Evolutionary conservation across 2,888 invertebrate genomes (phyloP), one percentile per base, ranked within the genome.

Genomic region (Aspidiotus destructor): DNA sequence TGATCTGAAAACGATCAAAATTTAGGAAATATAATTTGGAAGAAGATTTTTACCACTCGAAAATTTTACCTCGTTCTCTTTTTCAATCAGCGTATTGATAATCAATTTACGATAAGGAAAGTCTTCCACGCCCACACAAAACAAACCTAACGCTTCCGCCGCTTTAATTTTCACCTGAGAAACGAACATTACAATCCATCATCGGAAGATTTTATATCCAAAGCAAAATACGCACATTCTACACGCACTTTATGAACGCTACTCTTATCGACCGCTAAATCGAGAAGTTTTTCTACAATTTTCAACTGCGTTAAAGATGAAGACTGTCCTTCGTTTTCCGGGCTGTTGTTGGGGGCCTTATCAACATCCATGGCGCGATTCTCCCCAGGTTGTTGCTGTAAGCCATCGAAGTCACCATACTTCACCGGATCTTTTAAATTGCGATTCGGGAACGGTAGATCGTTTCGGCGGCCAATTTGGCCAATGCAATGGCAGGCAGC

Each of bases 91-190:
- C 70, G 86, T 87, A 72, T 87, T 83, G 15, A 91, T 82, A 71
- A 90, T 85, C 70, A 85, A 82, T 74, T 84, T 83, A 0, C 65
- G 65, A 15, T 58, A 65, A 1, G 65, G 65, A 40, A 65, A 65
- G n/a, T 58, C 58, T 44, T 57, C 58, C 76, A 93, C 92, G 0
- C 93, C 93, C 63, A 92, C 85, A 74, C 92, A 92, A 72, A 94
- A 77, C 73, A 87, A 80, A 0, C 93, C 93, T 52, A 91, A 78
- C 67, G 90, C 85, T 73, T 83, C 83, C 7, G 89, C 85, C 42
- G 91, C 86, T 74, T 85, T 85, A 76, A 92, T 92, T 72, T 79
- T 79, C 0, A 78, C 74, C 80, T 80, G 68, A 28, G 75, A 75
- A 28, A 28, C 5, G 28, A 28, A 52, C 11, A 52, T 52, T 52